Base-by-base conservation (phyloP, 92 coral and sea anemone species). In the Phymanthus crucifer region DNA sequence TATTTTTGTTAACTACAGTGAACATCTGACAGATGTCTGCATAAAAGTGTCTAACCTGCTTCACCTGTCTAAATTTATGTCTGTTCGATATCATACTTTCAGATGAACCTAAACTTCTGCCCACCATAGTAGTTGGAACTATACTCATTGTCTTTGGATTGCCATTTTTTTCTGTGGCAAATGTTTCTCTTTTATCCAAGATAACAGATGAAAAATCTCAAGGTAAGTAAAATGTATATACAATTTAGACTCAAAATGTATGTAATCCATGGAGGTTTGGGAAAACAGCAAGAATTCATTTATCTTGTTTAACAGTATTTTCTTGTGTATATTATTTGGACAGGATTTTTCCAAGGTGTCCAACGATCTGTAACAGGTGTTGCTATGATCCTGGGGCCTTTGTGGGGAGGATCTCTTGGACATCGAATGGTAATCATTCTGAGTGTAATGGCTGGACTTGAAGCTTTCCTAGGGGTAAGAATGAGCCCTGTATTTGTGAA, bases 391-490 rank as follows among this genome's bases (percentile, higher is more conserved):
- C 83, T 95, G 76, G 98, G 98, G 5, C 93, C 98, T 69, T 76
- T 95, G 71, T 95, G 98, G 98, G 98, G 98, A 29, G 98, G 91
- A 32, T 90, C 97, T 1, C 94, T 95, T n/a, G 83, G 83, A 29
- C 75, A 85, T 73, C 85, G 84, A 35, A 86, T 93, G 29, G 91
- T 83, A 68, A 47, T 88, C 16, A 91, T 90, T 78, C 43, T 95
- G 32, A 86, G 86, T 19, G 98, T 95, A n/a, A 83, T 95, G 93
- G 61, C 89, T 37, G 97, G 83, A 8, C 85, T 95, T 12, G 90
- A 93, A 33, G 89, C 71, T 70, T 89, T 95, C 61, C 87, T 88
- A 47, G 91, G 92, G 85, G 98, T 95, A 72, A 87, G 97, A 77
- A 27, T 50, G 0, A 9, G 14, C 17, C 19, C 10, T 38, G 43